These are phyloP conservation scores for Galerucella calmariensis DNA, from an alignment of 2,888 invertebrate species.

Conservation along the genomic window DNA sequence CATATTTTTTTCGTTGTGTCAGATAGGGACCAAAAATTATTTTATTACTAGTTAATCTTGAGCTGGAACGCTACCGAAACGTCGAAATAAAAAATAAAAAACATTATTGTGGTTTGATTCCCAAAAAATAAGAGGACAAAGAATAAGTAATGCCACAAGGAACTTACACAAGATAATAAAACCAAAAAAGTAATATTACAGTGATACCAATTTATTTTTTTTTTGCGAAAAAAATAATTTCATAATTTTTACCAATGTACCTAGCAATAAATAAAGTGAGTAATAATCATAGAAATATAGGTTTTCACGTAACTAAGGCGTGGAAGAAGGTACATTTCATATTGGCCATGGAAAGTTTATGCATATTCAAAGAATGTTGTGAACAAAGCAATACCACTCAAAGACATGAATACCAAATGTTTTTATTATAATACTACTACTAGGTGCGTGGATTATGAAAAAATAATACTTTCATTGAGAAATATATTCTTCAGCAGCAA, in stretches of 20 bases:
- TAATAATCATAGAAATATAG: neutral
- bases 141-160: too few species aligned
- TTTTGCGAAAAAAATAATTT: too few species aligned
- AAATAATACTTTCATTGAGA: slow-evolving; percentile 1
- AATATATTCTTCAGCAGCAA: neutral
- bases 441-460: neutral
- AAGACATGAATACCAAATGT: slow-evolving; percentile 3
- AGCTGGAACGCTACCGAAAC: too few species aligned
- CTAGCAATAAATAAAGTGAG: neutral
- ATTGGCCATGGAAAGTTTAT: slow-evolving; percentile 8
- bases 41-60: too few species aligned
- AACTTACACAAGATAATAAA: too few species aligned
- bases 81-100: too few species aligned
- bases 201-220: too few species aligned
- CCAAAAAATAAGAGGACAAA: too few species aligned
- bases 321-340: neutral
- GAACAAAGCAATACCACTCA: slow-evolving; percentile 2
- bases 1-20: too few species aligned
- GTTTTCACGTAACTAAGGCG: slow-evolving; percentile 8
- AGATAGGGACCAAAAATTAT: too few species aligned
- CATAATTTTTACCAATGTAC: neutral
- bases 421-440: neutral
- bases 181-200: too few species aligned
- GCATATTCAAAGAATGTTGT: slow-evolving; percentile 6
- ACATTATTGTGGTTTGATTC: too few species aligned